These are phyloP conservation scores for Oscheius sp. DNA, from an alignment of 2,888 invertebrate species.

Conservation along the genomic window DNA sequence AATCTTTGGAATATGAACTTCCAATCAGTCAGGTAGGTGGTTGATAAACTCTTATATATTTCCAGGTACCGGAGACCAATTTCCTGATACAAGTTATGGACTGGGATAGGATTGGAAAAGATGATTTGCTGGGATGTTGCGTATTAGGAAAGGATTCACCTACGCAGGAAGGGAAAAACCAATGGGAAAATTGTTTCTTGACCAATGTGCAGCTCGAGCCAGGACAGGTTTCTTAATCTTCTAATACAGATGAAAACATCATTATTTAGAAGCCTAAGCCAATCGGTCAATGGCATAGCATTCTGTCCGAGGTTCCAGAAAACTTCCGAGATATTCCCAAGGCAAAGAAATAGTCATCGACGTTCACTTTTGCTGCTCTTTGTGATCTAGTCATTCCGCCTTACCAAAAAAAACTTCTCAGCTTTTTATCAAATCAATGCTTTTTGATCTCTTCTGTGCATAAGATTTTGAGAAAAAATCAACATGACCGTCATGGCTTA, in stretches of 20 bases:
- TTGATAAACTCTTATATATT: background rate
- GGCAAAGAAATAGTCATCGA: constrained; percentile 54
- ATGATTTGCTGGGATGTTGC: constrained; percentile 84
- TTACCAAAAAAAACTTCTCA: background rate
- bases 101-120: constrained; percentile 87
- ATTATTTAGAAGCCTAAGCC: constrained; percentile 51
- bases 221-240: constrained; percentile 17
- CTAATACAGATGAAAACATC: background rate
- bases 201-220: constrained; percentile 15
- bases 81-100: constrained; percentile 86
- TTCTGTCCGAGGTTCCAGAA: constrained; percentile 68
- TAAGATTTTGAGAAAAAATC: too few relatives aligned
- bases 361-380: constrained; percentile 14
- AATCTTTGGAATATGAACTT: constrained; percentile 90
- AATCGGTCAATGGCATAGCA: constrained; percentile 68
- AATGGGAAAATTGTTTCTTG: constrained; percentile 67
- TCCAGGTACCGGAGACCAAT: constrained; percentile 81
- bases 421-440: background rate
- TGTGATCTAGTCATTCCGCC: constrained; percentile 23
- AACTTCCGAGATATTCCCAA: constrained; percentile 67
- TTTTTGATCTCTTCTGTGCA: background rate
- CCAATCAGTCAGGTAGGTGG: constrained; percentile 79
- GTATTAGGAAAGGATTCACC: constrained; percentile 70
- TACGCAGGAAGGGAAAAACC: constrained; percentile 63
- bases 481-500: background rate